Evolutionary conservation across 64 coral and sea anemone genomes (phyloP), one percentile per base, ranked within the genome.

Genomic region (Pocillopora damicornis): DNA sequence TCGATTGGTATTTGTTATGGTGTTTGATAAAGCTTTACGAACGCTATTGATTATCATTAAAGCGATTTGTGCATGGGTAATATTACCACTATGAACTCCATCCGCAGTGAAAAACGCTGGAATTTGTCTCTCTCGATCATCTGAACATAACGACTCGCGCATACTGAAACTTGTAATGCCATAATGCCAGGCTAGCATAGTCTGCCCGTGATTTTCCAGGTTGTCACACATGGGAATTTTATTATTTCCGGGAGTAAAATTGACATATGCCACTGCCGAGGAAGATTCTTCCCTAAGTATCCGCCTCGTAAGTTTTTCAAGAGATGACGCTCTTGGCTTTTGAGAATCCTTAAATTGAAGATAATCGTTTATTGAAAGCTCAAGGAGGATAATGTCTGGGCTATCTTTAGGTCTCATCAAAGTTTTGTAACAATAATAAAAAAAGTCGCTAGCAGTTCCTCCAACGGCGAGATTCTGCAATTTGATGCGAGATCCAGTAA

Each of bases 181-280:
- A 89, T 93, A 93, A 76, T 93, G 86, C 78, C 80, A 59, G 42
- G 91, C 77, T 38, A 93, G 75, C 79, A 81, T 60, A 9, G 17
- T 78, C 61, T 89, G 69, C 15, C 91, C 91, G 30, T 83, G 22
- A 38, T 93, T 74, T 59, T 93, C 79, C 25, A 89, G 74, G 22
- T 89, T 89, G 9, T 66, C 15, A 60, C 91, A 93, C 4, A 69
- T 36, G 22, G 79, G 66, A 59, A 84, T 82, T 10, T n/a, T 37
- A 11, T 60, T 20, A 18, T 18, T 22, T 2, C 71, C 73, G 2
- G 12, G 10, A 30, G 60, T 79, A 60, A 79, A 79, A 23, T 79
- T 79, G 1, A 79, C 56, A 60, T 23, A 79, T 8, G 59, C 60
- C 13, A 79, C n/a, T 11, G 77, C 77, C 22, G 77, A 51, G 23